A percentile compares a stretch with the other conserved stretches of the same genome.
Evolutionary conservation across 1,140 invertebrate genomes (phyloP).

Genomic region (Nasonia giraulti): DNA sequence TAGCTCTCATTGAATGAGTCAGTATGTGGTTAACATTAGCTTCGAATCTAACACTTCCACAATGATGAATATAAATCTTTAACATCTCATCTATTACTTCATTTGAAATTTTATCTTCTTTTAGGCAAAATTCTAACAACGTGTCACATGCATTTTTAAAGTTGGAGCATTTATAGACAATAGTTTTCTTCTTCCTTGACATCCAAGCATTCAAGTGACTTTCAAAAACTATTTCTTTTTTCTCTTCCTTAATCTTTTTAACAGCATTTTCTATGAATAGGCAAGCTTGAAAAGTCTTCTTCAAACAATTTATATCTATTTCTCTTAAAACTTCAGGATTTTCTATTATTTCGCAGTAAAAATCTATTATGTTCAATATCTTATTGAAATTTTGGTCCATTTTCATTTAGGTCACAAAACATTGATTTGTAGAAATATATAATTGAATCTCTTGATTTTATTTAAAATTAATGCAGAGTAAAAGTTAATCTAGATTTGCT

Average conservation of each 20-base stretch:
- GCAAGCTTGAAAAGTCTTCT: slow-evolving; percentile 61
- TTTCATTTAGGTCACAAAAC: not conserved
- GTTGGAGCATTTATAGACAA: slow-evolving; percentile 54
- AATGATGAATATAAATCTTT: slow-evolving; percentile 60
- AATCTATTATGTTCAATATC: slow-evolving; percentile 48
- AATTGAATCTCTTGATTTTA: not conserved
- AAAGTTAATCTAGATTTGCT: not conserved
- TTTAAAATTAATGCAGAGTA: not conserved
- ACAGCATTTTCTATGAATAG: slow-evolving; percentile 63
- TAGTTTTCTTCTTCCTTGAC: slow-evolving; percentile 54
- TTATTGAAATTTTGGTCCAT: slow-evolving; percentile 52
- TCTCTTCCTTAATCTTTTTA: slow-evolving; percentile 54
- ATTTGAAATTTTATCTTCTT: slow-evolving; percentile 55
- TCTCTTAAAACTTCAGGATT: slow-evolving; percentile 57
- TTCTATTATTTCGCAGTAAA: slow-evolving; percentile 58
- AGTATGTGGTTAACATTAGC: slow-evolving; percentile 59
- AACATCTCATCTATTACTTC: slow-evolving; percentile 62
- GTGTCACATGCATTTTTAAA: slow-evolving; percentile 64
- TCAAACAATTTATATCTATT: slow-evolving; percentile 55
- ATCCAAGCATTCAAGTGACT: slow-evolving; percentile 61
- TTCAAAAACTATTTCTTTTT: slow-evolving; percentile 59
- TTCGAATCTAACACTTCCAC: slow-evolving; percentile 63
- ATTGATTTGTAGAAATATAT: not conserved
- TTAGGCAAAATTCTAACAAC: slow-evolving; percentile 65
- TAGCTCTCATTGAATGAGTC: slow-evolving; percentile 56